Evolutionary conservation across 2,888 invertebrate genomes (phyloP).

Genomic region (Liodrosophila aerea): DNA sequence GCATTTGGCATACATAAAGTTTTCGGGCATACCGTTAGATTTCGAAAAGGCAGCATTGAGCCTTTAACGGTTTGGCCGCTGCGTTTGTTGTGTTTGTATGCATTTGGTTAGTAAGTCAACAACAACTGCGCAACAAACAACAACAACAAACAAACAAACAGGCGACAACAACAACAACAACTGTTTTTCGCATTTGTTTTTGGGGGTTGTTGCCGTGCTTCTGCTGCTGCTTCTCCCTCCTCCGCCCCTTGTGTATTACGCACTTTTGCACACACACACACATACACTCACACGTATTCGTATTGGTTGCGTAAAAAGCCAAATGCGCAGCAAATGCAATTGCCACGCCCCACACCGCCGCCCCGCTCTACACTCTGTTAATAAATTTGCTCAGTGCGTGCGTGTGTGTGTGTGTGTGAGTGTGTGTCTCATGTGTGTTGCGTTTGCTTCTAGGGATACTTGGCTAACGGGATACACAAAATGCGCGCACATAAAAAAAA

Average conservation of each 20-base stretch:
- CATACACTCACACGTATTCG: conserved; percentile 16
- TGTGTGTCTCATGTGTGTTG: conserved; percentile 33
- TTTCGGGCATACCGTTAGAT: conserved; percentile 26
- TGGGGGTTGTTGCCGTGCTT: conserved; percentile 38
- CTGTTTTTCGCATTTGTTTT: conserved; percentile 18
- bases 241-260: conserved; percentile 52
- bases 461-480: conserved; percentile 69
- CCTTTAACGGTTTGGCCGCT: background rate
- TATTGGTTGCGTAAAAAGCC: conserved; percentile 73
- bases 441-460: conserved; percentile 66
- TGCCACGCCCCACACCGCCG: conserved; percentile 66
- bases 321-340: conserved; percentile 74
- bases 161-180: conserved; percentile 34
- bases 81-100: conserved; percentile 11
- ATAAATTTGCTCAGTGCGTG: conserved; percentile 1
- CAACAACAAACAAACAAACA: too few relatives aligned
- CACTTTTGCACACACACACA: conserved; percentile 40
- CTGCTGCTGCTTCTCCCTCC: conserved; percentile 23
- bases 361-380: conserved; percentile 4
- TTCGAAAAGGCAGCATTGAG: conserved; percentile 6
- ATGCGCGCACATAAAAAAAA: conserved; percentile 49
- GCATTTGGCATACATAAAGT: conserved; percentile 53
- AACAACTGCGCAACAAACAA: conserved; percentile 45
- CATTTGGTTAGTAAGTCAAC: conserved; percentile 63
- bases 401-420: conserved; percentile 21